Base-by-base conservation (phyloP, 2,888 invertebrate genomes). In the Alloplasta piceator region DNA sequence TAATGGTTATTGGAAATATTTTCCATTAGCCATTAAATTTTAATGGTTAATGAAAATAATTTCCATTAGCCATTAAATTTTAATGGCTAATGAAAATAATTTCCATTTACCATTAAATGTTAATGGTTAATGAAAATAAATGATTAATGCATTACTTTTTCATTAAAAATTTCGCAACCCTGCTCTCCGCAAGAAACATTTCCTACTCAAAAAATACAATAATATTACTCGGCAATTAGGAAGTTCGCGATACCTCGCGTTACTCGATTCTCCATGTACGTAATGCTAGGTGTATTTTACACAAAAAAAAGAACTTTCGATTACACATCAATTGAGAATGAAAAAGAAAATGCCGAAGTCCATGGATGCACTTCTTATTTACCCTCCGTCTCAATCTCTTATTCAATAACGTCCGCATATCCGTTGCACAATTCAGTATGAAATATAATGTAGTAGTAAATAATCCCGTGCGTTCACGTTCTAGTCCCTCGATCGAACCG, bases 201-300 rank as follows among this genome's bases (percentile, higher is more conserved):
- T 43, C 41, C 12, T 39, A 41, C 12, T 14, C 1, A 14, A 36
- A 46, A 41, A 56, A 39, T 43, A 43, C 26, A 26, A 26, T 26
- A 26, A 26, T 26, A 26, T 41, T 41, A 50, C 14, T 9, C 14
- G 14, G 9, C n/a, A 56, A 73, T 43, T 64, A 46, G 26, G 1
- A 26, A 26, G 26, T 12, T 56, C 58, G 43, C 43, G 43, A 38
- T 36, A 3, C 36, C 46, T 67, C 48, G n/a, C 38, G 50, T 14
- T 3, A 26, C 26, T 16, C 66, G 43, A 52, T 16, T 77, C 73
- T 64, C 67, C 66, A 67, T 52, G 73, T 80, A 80, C 77, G 80
- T 77, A 80, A 80, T 73, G 64, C 68, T 77, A 80, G 26, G 77
- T 80, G 68, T 80, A 80, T 80, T 80, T 80, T 80, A 80, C 80